Evolutionary conservation across 2,888 invertebrate species (phyloP), one percentile per base, ranked within the genome.

Genomic region (Hyppa rectilinea): DNA sequence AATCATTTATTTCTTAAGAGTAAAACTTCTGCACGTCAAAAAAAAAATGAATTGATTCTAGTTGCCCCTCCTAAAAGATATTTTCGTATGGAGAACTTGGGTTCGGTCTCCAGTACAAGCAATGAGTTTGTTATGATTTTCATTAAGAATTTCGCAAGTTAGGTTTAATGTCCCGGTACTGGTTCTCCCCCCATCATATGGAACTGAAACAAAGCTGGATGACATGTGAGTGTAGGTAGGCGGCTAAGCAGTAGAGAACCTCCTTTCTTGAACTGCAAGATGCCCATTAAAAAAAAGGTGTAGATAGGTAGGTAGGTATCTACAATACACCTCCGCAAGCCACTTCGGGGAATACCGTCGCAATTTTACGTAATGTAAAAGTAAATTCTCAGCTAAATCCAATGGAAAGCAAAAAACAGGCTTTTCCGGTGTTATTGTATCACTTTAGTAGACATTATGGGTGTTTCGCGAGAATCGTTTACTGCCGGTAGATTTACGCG

Each of bases 401-500:
- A 63, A 71, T 68, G 56, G n/a, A 29, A 55, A 59, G 58, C 59
- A 71, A 76, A 82, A 86, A 73, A 78, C 78, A 78, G 73, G 71
- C 66, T 65, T 75, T 76, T 45, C 47, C 53, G 17, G 40, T 74
- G 76, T 83, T 80, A 78, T 84, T 83, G 72, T 85, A 84, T 86
- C 85, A 86, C 81, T 88, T 83, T 78, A 80, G 66, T 70, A 70
- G 81, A 81, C 80, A 80, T 87, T 86, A 86, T 71, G 80, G 71
- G 75, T 85, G 83, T 86, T 78, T 75, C 67, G 56, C 66, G 55
- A 49, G 82, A 82, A 87, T 85, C 82, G 85, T 86, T 88, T 86
- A 83, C 85, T 78, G 79, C 36, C 67, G 73, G 82, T 87, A 88
- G 88, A 90, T 91, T 91, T 90, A 90, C 86, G 87, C 78, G 62